Conservation (phyloP, 2,113 vertebrate genomes). For the Cathartes aura region DNA sequence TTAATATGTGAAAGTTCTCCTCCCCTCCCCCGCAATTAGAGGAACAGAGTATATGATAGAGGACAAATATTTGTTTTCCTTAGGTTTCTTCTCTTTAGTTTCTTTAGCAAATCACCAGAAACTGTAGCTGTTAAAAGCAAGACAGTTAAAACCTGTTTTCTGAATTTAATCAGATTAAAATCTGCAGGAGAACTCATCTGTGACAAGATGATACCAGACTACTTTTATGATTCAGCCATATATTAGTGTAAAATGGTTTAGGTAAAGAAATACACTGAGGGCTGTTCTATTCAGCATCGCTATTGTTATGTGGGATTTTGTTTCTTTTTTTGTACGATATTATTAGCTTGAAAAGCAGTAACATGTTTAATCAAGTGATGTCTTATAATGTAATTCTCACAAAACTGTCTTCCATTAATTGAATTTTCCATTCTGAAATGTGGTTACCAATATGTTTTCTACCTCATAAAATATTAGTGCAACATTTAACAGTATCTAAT, state of each 20-base stretch:
- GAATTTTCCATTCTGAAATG: not conserved
- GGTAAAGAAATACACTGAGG: not conserved
- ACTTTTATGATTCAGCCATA: not conserved
- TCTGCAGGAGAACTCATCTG: not conserved
- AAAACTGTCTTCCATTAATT: not conserved
- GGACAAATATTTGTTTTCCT: not conserved
- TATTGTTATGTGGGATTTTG: not conserved
- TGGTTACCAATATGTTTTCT: not conserved
- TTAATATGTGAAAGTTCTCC: not conserved
- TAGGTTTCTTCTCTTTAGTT: not conserved
- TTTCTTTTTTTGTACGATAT: not conserved
- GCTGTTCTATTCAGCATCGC: not conserved
- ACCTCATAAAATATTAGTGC: not conserved
- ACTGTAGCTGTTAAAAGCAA: not conserved
- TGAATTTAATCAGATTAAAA: not conserved
- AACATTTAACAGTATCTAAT: not conserved
- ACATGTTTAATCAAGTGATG: not conserved
- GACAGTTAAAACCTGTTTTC: not conserved
- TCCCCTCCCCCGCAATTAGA: accelerated
- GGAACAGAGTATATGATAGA: not conserved
- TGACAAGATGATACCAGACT: not conserved
- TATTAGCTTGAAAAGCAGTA: not conserved
- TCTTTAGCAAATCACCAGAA: not conserved
- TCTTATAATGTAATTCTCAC: not conserved
- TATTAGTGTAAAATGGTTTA: not conserved